Evolutionary conservation across 2,797 vertebrate species (phyloP), one percentile per base, ranked within the genome.

Genomic region (Dryobates pubescens): DNA sequence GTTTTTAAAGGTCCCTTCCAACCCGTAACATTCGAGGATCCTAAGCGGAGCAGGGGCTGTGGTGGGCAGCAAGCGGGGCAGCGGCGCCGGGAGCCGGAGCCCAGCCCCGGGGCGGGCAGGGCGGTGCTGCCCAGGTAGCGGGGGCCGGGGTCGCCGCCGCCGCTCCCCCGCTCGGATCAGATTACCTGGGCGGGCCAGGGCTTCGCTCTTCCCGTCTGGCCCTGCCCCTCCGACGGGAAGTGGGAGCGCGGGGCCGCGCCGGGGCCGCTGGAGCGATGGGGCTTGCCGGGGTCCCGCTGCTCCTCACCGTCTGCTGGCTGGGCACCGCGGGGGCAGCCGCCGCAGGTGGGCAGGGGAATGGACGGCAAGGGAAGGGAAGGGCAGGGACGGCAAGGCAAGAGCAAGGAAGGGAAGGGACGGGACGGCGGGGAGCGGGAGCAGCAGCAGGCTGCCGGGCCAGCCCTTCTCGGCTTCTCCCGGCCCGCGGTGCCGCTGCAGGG

Each of bases 121-220:
- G 43, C n/a, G n/a, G 45, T 8, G 19, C 51, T 43, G 59, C 59
- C 7, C 78, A 93, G 90, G 90, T 79, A 59, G 16, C 19, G 65
- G 71, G 68, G 59, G 20, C 51, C 24, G 32, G 15, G 11, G 18
- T 7, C 45, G 5, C 45, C n/a, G 5, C 27, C 64, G 18, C 63
- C 47, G 62, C 51, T 57, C 69, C 81, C 86, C 86, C 53, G 7
- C 59, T 29, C 2, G 30, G 73, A 74, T 75, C 76, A n/a, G 75
- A 85, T 96, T 96, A 97, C 95, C 97, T 96, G 97, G 97, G 94
- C 93, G 93, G 97, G 93, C 27, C 70, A 43, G 30, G 63, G 38
- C 58, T 2, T 26, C 6, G 91, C 91, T 41, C 83, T 96, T 96
- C 96, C 86, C 94, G 95, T 94, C 91, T 90, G 53, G 83, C 90